Base-by-base conservation (phyloP, 1,140 invertebrate species). In the Halyomorpha halys region DNA sequence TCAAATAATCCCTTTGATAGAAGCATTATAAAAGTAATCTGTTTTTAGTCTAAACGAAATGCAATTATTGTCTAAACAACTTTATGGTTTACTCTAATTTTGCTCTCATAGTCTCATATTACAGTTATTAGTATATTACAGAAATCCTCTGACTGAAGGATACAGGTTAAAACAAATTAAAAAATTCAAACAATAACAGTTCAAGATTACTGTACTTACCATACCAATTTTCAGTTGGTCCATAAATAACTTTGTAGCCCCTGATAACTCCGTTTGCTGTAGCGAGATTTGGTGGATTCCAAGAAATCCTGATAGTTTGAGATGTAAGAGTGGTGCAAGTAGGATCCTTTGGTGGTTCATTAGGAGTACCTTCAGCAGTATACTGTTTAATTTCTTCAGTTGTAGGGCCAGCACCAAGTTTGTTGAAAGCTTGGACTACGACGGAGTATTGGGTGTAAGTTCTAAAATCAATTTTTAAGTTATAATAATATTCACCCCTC, bases 191-290 rank as follows among this genome's bases (percentile, higher is more conserved):
- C 27, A 30, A 8, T 8, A n/a, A 8, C 27, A 30, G 27, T 30
- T 30, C 27, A 30, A 8, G 8, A 8, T 30, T n/a, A 11, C 14
- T 72, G 51, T 71, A 86, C 84, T 84, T 79, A 89, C 86, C 85
- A 80, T 90, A 91, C 90, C 90, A 94, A 61, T 86, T 83, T 69
- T 93, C 89, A 69, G 87, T 90, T 54, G 92, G 90, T 71, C 91
- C 93, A 73, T 94, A 97, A 66, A 97, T 86, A 61, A 97, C 91
- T 78, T 96, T 97, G 78, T 97, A 98, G 27, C 92, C 93, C 74
- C 94, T 94, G 67, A 97, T 93, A 51, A 96, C 85, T 68, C 94
- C 94, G 73, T 97, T 94, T 49, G 94, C 90, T 62, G 91, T 86
- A 61, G 85, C 86, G 0, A 92, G 78, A 27, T 91, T 90, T 0